Base-by-base conservation (phyloP, 2,797 vertebrate genomes). In the Schizopygopsis pylzovi region DNA sequence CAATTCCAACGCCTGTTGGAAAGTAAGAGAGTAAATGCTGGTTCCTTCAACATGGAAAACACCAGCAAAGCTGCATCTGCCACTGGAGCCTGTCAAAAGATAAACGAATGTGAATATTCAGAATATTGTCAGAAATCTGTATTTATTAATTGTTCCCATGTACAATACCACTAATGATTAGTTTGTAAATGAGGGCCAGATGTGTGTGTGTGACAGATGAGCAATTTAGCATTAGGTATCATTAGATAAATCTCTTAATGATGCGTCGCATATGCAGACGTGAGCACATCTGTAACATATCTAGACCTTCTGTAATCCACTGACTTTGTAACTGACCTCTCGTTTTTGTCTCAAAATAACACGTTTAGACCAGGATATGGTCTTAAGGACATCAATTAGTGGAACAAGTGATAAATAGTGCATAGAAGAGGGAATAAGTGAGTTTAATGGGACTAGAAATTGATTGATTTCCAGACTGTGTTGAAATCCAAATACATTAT, bases 31-130 rank as follows among this genome's bases (percentile, higher is more conserved):
- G 87, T 96, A 96, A 79, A 94, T 93, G 25, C 91, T 90, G 0
- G 93, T 92, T 83, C 95, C 95, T 89, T 96, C 95, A 85, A 95
- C 93, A 0, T 97, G 96, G 91, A 95, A 95, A 79, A 97, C 93
- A 41, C 96, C 95, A 70, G 87, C 90, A 4, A 92, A 95, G 81
- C 96, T 94, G 92, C 96, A 97, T 84, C 67, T 85, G 33, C 45
- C 49, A 28, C 28, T 37, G 3, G 77, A 79, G 6, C 39, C 79
- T 85, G 85, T 25, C 65, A 59, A 18, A 65, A 81, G 18, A 68
- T 20, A 81, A 59, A 54, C 2, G 3, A 61, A 52, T 70, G 45
- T 52, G 2, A 49, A 79, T 61, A 52, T 72, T 80, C 8, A 79
- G 22, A 33, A 33, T 33, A 33, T 33, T 52, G 28, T 18, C 13